Conservation (phyloP, 2,113 vertebrate species). For the Oriolus oriolus region DNA sequence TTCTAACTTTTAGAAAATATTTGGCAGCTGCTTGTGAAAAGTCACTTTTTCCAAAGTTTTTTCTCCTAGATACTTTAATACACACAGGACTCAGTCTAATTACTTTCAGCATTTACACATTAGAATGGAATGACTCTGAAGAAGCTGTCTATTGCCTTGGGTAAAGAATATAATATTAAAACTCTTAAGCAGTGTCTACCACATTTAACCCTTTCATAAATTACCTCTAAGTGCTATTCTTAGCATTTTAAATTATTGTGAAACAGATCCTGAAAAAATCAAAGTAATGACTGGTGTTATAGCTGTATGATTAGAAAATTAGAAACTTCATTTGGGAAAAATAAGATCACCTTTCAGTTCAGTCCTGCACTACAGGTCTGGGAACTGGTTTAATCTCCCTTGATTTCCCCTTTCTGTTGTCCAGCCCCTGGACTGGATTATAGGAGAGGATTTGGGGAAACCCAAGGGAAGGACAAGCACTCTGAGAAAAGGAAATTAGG, state of each 20-base stretch:
- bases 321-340: background rate
- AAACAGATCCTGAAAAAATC: background rate
- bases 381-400: background rate
- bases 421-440: background rate
- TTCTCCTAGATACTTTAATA: constrained; percentile 40
- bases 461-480: accelerated
- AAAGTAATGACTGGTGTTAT: background rate
- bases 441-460: background rate
- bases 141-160: constrained; percentile 25
- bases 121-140: constrained; percentile 51
- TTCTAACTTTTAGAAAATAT: constrained; percentile 1
- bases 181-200: background rate
- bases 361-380: background rate
- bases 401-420: background rate
- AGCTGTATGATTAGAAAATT: background rate
- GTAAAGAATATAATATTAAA: constrained; percentile 18
- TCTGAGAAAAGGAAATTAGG: background rate
- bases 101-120: constrained; percentile 49
- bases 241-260: background rate
- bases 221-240: background rate
- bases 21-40: background rate
- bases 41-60: constrained; percentile 17
- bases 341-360: background rate
- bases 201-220: constrained; percentile 3
- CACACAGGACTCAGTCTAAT: background rate